phyloP scores from a whole-genome alignment of 2,797 vertebrate species.

The Pachyuromys duprasi region DNA sequence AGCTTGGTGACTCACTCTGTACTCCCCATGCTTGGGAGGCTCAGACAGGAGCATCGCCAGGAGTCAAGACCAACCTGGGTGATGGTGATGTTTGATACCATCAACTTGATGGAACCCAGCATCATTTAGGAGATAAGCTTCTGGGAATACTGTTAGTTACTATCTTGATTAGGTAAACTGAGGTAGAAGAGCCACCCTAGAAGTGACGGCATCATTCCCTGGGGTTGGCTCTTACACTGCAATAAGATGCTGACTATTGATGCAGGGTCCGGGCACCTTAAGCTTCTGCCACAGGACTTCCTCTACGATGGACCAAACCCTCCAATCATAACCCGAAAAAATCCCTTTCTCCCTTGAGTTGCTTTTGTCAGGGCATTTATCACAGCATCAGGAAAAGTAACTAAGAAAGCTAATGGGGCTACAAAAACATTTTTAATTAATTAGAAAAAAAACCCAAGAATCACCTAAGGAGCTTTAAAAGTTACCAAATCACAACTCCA shows the following conservation, averaged over 20 bases:
- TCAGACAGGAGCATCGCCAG: background rate
- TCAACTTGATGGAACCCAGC: background rate
- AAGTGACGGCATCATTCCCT: background rate
- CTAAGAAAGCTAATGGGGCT: background rate
- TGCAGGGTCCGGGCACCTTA: background rate
- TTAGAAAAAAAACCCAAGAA: background rate
- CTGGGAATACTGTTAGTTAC: no score
- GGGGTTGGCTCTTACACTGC: no score
- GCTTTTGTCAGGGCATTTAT: background rate
- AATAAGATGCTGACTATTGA: background rate
- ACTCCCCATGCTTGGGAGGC: background rate
- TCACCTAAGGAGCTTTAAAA: background rate
- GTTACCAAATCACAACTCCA: background rate
- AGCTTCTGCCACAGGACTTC: background rate
- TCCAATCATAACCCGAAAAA: background rate
- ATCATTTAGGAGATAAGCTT: background rate
- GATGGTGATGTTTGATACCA: background rate
- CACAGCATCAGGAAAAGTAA: background rate
- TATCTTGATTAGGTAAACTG: background rate
- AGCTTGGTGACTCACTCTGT: background rate
- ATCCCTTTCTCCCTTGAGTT: background rate
- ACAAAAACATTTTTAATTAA: background rate
- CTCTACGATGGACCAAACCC: background rate
- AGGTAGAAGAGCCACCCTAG: background rate
- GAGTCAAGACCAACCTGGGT: background rate